A percentile compares a stretch with the other conserved stretches of the same genome.
These are phyloP conservation scores for Anoura caudifer DNA, from an alignment of 2,113 vertebrate species.

Conservation along the genomic window DNA sequence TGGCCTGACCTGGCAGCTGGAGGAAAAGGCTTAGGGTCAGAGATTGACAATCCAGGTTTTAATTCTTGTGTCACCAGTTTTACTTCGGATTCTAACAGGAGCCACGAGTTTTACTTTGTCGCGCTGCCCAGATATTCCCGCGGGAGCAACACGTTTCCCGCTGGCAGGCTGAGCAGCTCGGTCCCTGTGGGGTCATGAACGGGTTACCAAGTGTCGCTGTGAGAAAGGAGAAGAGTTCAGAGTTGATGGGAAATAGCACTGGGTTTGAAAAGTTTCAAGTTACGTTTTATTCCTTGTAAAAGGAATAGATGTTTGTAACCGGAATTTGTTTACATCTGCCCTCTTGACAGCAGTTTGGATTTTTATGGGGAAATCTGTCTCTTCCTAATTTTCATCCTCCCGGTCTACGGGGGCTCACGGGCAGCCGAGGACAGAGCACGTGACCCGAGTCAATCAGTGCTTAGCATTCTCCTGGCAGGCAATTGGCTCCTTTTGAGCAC, in stretches of 20 bases:
- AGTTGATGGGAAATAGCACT: neutral
- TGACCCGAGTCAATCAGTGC: neutral
- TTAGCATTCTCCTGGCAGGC: neutral
- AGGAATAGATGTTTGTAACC: neutral
- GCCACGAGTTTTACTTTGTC: neutral
- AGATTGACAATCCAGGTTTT: neutral
- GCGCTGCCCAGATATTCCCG: neutral
- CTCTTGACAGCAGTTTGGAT: neutral
- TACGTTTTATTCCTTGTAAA: neutral
- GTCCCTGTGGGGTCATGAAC: neutral
- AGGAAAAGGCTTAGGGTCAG: constrained; percentile 10
- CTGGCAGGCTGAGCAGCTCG: neutral
- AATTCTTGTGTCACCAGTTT: neutral
- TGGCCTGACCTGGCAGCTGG: neutral
- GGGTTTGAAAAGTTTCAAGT: neutral
- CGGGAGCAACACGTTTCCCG: neutral
- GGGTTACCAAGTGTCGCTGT: neutral
- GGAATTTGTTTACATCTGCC: neutral
- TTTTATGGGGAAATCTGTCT: neutral
- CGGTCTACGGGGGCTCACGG: neutral
- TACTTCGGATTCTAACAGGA: neutral
- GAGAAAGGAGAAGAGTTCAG: neutral
- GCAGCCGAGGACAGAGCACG: neutral
- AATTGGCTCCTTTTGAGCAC: neutral
- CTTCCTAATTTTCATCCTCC: neutral